phyloP scores from a whole-genome alignment of 2,113 vertebrate genomes.

The Hemicordylus capensis region DNA sequence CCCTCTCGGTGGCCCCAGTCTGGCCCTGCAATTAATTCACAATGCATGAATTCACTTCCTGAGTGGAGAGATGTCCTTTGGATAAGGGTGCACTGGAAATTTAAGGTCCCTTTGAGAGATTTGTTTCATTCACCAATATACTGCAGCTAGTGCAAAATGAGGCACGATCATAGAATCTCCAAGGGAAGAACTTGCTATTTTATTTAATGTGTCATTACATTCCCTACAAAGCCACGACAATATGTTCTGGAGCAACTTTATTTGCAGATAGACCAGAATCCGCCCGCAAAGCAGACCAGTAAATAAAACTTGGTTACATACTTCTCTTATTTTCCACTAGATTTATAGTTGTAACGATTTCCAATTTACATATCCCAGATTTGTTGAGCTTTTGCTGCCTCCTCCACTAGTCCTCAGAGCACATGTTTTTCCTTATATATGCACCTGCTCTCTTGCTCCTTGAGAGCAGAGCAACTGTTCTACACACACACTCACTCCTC shows the following conservation, averaged over 20 bases:
- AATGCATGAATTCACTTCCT: neutral
- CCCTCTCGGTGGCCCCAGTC: too few relatives aligned
- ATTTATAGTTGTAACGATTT: neutral
- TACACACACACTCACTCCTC: too few relatives aligned
- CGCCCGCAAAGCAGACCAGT: neutral
- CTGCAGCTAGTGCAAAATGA: neutral
- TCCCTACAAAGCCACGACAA: neutral
- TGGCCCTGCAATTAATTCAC: too few relatives aligned
- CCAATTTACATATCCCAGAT: neutral
- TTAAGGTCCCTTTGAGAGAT: neutral
- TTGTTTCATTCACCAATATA: neutral
- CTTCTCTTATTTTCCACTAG: neutral
- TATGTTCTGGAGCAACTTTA: neutral
- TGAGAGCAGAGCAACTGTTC: too few relatives aligned
- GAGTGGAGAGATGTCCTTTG: neutral
- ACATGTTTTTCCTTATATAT: too few relatives aligned
- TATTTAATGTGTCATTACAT: neutral
- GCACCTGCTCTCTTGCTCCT: neutral
- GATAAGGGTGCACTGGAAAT: neutral
- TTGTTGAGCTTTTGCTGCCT: neutral
- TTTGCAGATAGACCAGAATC: neutral
- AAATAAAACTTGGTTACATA: neutral
- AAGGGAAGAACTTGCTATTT: neutral
- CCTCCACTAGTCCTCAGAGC: neutral
- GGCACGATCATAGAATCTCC: neutral